A percentile compares a stretch with the other conserved stretches of the same genome.
phyloP scores from a whole-genome alignment of 2,113 vertebrate species.

The Chlorodrepanis virens region DNA sequence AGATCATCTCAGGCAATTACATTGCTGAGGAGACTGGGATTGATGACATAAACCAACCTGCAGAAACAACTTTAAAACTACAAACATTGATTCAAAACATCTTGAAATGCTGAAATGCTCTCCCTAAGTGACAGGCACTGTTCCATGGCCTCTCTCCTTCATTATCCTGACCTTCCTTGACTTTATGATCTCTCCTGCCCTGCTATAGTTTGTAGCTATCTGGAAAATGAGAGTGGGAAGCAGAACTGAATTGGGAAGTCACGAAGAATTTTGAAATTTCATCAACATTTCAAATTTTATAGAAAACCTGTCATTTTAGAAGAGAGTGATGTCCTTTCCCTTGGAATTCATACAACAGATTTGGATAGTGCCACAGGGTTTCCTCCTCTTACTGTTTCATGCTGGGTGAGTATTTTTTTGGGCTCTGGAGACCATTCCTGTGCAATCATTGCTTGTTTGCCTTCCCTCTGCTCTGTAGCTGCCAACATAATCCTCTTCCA shows the following conservation, averaged over 20 bases:
- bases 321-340: background rate
- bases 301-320: background rate
- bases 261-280: background rate
- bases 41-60: background rate
- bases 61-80: background rate
- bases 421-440: background rate
- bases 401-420: background rate
- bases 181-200: background rate
- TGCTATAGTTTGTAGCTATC: background rate
- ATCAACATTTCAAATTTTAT: background rate
- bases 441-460: background rate
- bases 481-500: background rate
- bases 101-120: background rate
- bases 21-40: background rate
- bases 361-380: background rate
- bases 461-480: background rate
- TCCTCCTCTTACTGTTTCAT: background rate
- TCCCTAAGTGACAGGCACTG: background rate
- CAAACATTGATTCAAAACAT: background rate
- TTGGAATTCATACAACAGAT: background rate
- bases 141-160: background rate
- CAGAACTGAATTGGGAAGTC: background rate
- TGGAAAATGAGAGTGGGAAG: background rate
- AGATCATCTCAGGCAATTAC: background rate
- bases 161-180: background rate